phyloP scores from a whole-genome alignment of 2,113 vertebrate genomes.

The Anser cygnoides region DNA sequence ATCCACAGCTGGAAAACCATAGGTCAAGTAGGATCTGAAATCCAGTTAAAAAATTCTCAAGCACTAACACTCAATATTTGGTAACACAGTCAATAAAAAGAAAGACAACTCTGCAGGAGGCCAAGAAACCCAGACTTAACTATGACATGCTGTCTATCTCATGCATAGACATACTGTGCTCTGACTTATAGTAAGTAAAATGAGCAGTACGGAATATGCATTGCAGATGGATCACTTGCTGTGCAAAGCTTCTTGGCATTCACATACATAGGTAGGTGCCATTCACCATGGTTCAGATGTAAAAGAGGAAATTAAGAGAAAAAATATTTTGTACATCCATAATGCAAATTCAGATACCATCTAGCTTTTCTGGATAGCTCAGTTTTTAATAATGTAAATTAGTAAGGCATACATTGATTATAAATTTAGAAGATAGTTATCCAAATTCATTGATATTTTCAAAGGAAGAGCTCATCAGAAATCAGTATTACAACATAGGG shows the following conservation, averaged over 20 bases:
- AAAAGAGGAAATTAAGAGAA: background rate
- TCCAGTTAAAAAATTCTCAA: background rate
- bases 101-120: background rate
- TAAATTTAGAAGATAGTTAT: background rate
- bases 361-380: background rate
- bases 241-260: slow-evolving; percentile 4
- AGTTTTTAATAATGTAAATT: slow-evolving; percentile 2
- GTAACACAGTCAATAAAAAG: background rate
- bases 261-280: background rate
- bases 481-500: background rate
- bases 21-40: background rate
- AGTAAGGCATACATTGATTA: background rate
- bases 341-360: background rate
- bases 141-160: background rate
- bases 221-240: background rate
- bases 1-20: background rate
- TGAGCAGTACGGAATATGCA: background rate
- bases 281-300: background rate
- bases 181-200: background rate
- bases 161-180: background rate
- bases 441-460: slow-evolving; percentile 9
- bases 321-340: background rate
- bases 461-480: background rate
- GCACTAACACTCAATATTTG: background rate
- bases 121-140: background rate